A percentile compares a stretch with the other conserved stretches of the same genome.
Conservation (phyloP, 2,797 vertebrate species). For the Eutrigla gurnardus region DNA sequence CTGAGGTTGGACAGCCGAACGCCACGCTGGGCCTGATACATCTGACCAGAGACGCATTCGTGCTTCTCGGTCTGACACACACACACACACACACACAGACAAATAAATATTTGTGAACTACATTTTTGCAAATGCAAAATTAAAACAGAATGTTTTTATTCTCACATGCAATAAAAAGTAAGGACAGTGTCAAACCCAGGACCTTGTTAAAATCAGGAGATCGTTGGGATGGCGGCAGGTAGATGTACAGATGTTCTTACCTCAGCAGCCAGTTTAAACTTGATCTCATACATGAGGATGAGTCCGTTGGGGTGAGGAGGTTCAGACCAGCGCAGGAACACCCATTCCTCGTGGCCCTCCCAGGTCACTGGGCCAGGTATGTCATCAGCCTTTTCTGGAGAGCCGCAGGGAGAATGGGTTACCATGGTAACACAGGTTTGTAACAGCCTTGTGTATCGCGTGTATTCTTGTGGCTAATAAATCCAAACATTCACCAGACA, state of each 20-base stretch:
- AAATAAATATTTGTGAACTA: neutral
- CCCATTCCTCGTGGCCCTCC: conserved; percentile 88
- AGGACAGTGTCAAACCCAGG: neutral
- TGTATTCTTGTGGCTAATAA: neutral
- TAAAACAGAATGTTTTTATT: conserved; percentile 1
- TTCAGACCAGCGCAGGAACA: conserved; percentile 92
- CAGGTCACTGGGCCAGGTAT: conserved; percentile 90
- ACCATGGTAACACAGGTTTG: neutral
- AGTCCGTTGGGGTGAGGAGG: conserved; percentile 93
- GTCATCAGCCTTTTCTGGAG: conserved; percentile 94
- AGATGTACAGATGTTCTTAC: conserved; percentile 74
- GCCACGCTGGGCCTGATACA: conserved; percentile 87
- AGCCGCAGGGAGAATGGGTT: conserved; percentile 1
- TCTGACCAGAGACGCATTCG: conserved; percentile 93
- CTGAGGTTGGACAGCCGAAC: conserved; percentile 90
- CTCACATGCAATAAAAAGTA: neutral
- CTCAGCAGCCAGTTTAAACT: conserved; percentile 91
- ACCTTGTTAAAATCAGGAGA: neutral
- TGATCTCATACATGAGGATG: conserved; percentile 97
- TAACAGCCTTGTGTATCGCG: neutral
- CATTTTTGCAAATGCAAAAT: neutral
- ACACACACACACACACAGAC: conserved; percentile 2
- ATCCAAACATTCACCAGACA: neutral
- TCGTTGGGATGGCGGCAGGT: neutral
- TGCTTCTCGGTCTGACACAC: conserved; percentile 86